A percentile compares a stretch with the other conserved stretches of the same genome.
Conservation (phyloP, 2,113 vertebrate genomes). For the Notiomystis cincta region DNA sequence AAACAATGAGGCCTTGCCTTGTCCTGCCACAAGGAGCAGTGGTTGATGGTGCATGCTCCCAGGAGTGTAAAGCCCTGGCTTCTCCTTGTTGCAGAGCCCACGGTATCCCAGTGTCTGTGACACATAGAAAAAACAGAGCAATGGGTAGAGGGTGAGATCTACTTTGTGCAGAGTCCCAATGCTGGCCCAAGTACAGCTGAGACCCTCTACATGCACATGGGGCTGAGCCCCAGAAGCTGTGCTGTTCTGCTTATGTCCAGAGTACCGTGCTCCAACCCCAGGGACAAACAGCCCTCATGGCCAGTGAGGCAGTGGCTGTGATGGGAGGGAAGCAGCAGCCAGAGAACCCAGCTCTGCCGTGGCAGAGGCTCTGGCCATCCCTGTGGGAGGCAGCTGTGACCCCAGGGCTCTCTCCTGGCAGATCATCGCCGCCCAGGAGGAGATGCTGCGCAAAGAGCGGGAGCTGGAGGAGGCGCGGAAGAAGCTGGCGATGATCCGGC, state of each 20-base stretch:
- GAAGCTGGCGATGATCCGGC: constrained; percentile 92
- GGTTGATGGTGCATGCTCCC: neutral
- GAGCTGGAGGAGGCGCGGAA: constrained; percentile 93
- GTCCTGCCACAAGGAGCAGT: neutral
- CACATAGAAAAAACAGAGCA: neutral
- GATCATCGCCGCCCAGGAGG: constrained; percentile 98
- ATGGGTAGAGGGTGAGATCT: neutral
- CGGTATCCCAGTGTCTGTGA: neutral
- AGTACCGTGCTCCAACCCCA: rapidly evolving
- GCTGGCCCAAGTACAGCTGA: neutral
- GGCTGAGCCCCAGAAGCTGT: neutral
- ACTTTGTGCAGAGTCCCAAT: neutral
- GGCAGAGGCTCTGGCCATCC: neutral
- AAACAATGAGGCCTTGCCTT: neutral
- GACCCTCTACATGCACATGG: rapidly evolving
- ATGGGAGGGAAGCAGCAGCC: neutral
- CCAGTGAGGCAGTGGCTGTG: neutral
- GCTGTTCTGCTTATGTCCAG: neutral
- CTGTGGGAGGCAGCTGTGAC: neutral
- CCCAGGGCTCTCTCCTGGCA: constrained; percentile 23
- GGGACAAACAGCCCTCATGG: neutral
- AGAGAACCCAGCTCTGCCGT: rapidly evolving
- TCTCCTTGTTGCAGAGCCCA: neutral
- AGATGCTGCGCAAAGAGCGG: constrained; percentile 95
- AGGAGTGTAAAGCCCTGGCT: neutral